Evolutionary conservation across 2,797 vertebrate genomes (phyloP).

Genomic region (Apodemus agrarius): DNA sequence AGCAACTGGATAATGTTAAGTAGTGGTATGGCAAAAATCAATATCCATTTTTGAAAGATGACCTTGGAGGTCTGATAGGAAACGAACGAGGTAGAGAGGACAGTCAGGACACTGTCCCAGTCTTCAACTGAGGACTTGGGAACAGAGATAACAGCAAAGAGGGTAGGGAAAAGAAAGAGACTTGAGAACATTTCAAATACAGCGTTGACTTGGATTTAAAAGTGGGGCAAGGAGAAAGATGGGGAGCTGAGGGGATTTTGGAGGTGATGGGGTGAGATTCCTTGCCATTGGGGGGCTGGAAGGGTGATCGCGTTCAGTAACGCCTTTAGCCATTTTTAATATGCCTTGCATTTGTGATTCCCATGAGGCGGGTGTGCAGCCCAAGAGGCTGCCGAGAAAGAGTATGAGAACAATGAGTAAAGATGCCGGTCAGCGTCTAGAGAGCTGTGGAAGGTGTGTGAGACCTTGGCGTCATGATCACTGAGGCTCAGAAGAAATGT

Average conservation of each 20-base stretch:
- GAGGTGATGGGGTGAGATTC: background rate
- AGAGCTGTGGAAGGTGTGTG: background rate
- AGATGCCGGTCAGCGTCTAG: background rate
- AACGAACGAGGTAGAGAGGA: background rate
- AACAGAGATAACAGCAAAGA: background rate
- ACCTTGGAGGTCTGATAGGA: slow-evolving; percentile 20
- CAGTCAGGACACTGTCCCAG: background rate
- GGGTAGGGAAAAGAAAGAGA: background rate
- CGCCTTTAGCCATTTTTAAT: background rate
- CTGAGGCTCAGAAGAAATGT: background rate
- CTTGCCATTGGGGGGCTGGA: background rate
- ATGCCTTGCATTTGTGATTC: background rate
- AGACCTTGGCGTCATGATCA: slow-evolving; percentile 12
- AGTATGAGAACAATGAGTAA: background rate
- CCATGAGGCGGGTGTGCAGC: background rate
- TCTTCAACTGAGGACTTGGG: background rate
- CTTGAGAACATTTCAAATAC: background rate
- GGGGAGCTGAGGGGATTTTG: background rate
- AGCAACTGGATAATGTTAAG: background rate
- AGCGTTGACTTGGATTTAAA: slow-evolving; percentile 12
- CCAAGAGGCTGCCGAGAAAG: background rate
- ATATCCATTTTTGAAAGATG: slow-evolving; percentile 53
- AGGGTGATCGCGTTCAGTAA: background rate
- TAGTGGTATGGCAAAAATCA: background rate
- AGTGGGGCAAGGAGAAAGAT: background rate